Conservation (phyloP, 2,797 vertebrate species). For the Gymnopithys bicolor region DNA sequence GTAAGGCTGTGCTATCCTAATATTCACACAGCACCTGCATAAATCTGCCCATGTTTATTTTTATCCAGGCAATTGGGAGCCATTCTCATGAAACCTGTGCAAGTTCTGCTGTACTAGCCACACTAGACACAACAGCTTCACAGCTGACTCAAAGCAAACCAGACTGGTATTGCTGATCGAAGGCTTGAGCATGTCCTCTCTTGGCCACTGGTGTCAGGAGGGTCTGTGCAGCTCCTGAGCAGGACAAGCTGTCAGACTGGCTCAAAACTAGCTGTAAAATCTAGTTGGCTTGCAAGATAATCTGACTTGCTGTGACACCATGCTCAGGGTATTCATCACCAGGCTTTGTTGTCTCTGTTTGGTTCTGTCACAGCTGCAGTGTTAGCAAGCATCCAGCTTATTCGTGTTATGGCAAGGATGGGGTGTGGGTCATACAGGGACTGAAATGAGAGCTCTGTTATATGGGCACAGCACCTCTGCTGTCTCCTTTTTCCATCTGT, state of each 20-base stretch:
- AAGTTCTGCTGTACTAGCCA: background rate
- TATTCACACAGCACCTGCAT: background rate
- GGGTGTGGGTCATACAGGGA: background rate
- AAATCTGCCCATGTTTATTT: background rate
- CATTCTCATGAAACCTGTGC: background rate
- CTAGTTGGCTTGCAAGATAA: background rate
- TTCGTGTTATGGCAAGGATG: background rate
- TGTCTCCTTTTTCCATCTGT: background rate
- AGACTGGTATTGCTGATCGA: rapidly evolving
- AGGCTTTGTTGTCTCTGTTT: background rate
- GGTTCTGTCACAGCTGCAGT: background rate
- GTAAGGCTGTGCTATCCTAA: background rate
- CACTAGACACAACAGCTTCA: rapidly evolving
- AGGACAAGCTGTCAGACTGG: background rate
- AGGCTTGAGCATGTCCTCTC: background rate
- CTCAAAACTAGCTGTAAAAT: background rate
- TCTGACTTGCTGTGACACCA: background rate
- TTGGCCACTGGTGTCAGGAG: background rate
- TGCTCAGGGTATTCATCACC: background rate
- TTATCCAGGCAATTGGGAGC: background rate
- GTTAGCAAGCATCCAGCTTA: background rate
- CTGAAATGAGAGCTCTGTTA: background rate
- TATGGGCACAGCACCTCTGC: background rate
- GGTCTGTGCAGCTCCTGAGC: background rate
- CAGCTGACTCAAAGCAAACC: background rate